phyloP scores from a whole-genome alignment of 30 jellyfish, hydroid and myxozoan species.

The Chrysaora quinquecirrha region DNA sequence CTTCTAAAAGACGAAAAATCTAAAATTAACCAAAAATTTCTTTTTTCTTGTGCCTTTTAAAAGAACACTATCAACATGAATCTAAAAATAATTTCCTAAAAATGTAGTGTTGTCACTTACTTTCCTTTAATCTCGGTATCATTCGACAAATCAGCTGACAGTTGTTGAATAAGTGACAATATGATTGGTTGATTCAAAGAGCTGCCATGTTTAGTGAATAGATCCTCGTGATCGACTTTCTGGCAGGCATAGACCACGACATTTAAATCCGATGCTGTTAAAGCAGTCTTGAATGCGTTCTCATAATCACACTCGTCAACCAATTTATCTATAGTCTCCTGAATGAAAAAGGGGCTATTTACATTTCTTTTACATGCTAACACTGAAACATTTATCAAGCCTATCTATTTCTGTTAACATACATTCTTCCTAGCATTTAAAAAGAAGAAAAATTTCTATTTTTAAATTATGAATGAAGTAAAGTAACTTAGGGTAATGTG shows the following conservation, averaged over 20 bases:
- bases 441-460: too few species aligned
- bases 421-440: too few species aligned
- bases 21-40: too few species aligned
- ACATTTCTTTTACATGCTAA: too few species aligned
- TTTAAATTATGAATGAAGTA: too few species aligned
- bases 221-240: constrained; percentile 75
- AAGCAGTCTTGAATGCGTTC: constrained; percentile 77
- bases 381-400: too few species aligned
- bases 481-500: too few species aligned
- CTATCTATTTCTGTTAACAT: too few species aligned
- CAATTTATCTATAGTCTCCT: constrained; percentile 39
- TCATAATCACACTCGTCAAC: constrained; percentile 39
- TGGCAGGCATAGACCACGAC: constrained; percentile 72
- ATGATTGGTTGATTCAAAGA: constrained; percentile 71
- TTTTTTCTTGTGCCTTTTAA: too few species aligned
- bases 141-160: constrained; percentile 69
- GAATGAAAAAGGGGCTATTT: background rate
- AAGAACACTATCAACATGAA: too few species aligned
- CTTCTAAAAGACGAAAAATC: too few species aligned
- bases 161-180: constrained; percentile 83
- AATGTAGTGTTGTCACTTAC: constrained; percentile 42
- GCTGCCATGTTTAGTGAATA: constrained; percentile 46
- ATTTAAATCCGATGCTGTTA: constrained; percentile 69
- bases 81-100: too few species aligned
- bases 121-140: constrained; percentile 81